Conservation (phyloP, 1,140 invertebrate genomes). For the Magallana ariakensis region DNA sequence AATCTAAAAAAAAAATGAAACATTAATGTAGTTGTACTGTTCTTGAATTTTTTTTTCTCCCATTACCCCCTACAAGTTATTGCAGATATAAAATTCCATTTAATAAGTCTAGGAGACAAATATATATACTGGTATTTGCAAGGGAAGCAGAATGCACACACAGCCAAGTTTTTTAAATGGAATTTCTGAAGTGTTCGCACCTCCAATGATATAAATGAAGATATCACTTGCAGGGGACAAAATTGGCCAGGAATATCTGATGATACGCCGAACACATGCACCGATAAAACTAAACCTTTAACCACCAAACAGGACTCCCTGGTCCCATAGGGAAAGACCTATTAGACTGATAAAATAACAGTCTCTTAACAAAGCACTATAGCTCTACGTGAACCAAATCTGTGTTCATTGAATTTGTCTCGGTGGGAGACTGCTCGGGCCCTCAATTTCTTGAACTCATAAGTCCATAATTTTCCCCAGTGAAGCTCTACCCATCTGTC, state of each 20-base stretch:
- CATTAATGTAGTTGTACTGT: too few relatives aligned
- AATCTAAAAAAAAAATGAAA: too few relatives aligned
- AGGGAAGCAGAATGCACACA: background rate
- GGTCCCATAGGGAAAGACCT: background rate
- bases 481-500: background rate
- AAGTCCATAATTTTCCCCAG: background rate
- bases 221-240: background rate
- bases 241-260: constrained; percentile 18
- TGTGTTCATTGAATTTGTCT: background rate
- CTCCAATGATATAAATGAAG: constrained; percentile 2
- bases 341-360: constrained; percentile 24
- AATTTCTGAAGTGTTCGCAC: background rate
- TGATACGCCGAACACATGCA: background rate
- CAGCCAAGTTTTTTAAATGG: background rate
- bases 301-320: background rate
- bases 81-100: constrained; percentile 13
- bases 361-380: background rate
- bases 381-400: background rate
- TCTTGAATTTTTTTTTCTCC: background rate
- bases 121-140: background rate
- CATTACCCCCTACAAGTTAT: background rate
- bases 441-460: constrained; percentile 19
- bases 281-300: background rate
- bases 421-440: background rate
- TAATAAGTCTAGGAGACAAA: background rate